phyloP scores from a whole-genome alignment of 2,113 vertebrate genomes.

The Engystomops pustulosus region DNA sequence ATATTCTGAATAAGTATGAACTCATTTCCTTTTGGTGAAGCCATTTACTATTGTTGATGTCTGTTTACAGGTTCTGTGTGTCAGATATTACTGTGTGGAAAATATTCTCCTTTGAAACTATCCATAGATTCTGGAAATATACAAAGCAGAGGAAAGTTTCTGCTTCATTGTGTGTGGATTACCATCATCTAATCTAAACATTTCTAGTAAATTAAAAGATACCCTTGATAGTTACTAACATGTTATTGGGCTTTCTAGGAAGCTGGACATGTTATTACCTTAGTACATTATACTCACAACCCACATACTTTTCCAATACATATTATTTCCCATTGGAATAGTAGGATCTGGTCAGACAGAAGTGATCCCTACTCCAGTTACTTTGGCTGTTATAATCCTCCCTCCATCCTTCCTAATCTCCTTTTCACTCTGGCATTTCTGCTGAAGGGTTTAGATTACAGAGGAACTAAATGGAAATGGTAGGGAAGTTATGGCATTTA shows the following conservation, averaged over 20 bases:
- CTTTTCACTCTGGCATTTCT: too few species aligned
- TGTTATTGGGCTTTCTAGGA: not conserved
- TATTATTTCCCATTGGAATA: too few species aligned
- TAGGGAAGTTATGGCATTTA: too few species aligned
- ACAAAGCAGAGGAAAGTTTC: not conserved
- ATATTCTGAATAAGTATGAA: slow-evolving; percentile 85
- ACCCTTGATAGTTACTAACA: not conserved
- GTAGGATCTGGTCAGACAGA: too few species aligned
- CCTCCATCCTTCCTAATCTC: too few species aligned
- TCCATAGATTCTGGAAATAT: not conserved
- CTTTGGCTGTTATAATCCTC: too few species aligned
- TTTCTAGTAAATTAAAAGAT: not conserved
- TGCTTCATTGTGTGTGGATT: not conserved
- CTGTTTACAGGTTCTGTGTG: slow-evolving; percentile 81
- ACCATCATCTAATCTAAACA: not conserved
- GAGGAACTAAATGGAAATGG: too few species aligned
- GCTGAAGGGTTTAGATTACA: too few species aligned
- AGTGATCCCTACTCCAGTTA: too few species aligned
- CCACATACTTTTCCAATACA: too few species aligned
- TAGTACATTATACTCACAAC: too few species aligned
- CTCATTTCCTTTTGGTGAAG: slow-evolving; percentile 84
- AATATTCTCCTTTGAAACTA: slow-evolving; percentile 70
- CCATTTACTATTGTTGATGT: slow-evolving; percentile 83
- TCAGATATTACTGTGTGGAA: slow-evolving; percentile 79
- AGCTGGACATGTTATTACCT: not conserved